Evolutionary conservation across 2,113 vertebrate species (phyloP).

Genomic region (Cricetomys ansorgei): DNA sequence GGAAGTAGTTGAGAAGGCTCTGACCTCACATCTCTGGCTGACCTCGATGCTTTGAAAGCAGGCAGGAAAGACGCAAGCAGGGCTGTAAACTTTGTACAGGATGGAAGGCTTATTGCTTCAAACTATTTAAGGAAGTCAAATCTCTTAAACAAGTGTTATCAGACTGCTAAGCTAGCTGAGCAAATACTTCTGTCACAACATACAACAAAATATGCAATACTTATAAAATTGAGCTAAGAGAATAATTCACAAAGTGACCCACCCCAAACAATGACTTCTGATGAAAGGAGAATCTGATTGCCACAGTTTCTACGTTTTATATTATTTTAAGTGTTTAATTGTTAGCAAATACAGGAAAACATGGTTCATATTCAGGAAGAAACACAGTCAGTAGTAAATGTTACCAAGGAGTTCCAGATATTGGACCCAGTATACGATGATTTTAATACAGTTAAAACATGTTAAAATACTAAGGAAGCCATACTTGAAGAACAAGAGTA

Average conservation of each 20-base stretch:
- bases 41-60: not conserved
- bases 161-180: not conserved
- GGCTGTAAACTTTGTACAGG: not conserved
- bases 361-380: not conserved
- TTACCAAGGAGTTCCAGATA: not conserved
- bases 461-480: not conserved
- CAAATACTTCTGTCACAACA: slow-evolving; percentile 7
- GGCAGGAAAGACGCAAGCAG: not conserved
- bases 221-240: not conserved
- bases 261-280: not conserved
- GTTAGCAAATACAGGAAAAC: not conserved
- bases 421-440: not conserved
- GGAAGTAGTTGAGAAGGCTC: not conserved
- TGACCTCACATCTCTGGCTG: not conserved
- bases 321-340: not conserved
- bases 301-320: not conserved
- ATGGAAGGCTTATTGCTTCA: not conserved
- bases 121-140: not conserved
- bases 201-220: not conserved
- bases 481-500: not conserved
- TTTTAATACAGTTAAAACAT: not conserved
- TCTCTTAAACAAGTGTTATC: not conserved
- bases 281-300: not conserved
- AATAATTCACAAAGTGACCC: not conserved
- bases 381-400: not conserved